Evolutionary conservation across 2,888 invertebrate species (phyloP), one percentile per base, ranked within the genome.

Genomic region (Caenorhabditis sp.): DNA sequence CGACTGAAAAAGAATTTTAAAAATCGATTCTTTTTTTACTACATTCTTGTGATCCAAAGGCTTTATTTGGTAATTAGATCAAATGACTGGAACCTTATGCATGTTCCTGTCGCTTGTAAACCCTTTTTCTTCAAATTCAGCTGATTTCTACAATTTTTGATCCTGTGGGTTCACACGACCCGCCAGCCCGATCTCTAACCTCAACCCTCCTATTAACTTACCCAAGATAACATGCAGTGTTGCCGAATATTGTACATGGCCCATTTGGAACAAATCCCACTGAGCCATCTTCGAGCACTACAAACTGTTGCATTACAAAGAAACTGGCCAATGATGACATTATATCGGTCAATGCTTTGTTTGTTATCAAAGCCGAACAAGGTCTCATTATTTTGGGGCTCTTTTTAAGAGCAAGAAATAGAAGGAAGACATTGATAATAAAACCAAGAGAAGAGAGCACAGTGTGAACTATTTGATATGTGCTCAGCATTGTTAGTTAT

Each of bases 301-400:
- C 31, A 43, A 43, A 69, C 64, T 60, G 63, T 23, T 69, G 69
- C 69, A 69, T 69, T 0, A 69, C 69, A 57, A 69, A 69, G 36
- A 69, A 50, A 36, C 64, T 69, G 1, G 69, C 69, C 64, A 69
- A 3, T 1, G 69, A 69, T 1, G 60, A 60, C 69, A 69, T 69
- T 14, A 69, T 69, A 60, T 69, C 69, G 7, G 69, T 69, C 23
- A 69, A 14, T 0, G 69, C 59, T 60, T 69, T 69, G 27, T 69
- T 69, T 0, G 69, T 60, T 17, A 69, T 69, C n/a, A 69, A n/a
- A 1, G 69, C 69, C 1, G 69, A 69, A 17, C 69, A 69, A 8
- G 69, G 69, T 10, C 69, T 31, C 69, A 69, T 69, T 12, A 69
- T 69, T 36, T 69, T 69, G 25, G 69, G 64, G 1, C 63, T 60